Base-by-base conservation (phyloP, 2,797 vertebrate genomes). In the Phylloscopus collybita region DNA sequence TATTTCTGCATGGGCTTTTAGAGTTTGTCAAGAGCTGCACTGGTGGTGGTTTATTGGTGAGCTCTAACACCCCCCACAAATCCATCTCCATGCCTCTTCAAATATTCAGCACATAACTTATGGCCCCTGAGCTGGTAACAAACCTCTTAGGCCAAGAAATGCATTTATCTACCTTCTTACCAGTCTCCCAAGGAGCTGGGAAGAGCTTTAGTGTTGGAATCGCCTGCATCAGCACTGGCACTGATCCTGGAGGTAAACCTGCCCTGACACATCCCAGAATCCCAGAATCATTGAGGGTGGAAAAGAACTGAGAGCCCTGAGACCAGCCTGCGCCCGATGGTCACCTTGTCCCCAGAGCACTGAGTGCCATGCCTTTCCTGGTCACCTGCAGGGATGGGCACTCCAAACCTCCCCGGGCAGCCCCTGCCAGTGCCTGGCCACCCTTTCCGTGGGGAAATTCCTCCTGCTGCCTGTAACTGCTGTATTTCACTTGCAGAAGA, bases 311-410 rank as follows among this genome's bases (percentile, higher is more conserved):
- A 74, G 36, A 21, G 9, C 36, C 34, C 7, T 0, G 3, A 66
- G 11, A 12, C 5, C 51, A 10, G 2, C 2, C 51, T 26, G 61
- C 66, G 11, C 9, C 70, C 1, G 0, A 1, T 21, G 0, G 7
- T 26, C 47, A 29, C n/a, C 47, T n/a, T 38, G 54, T 60, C 13
- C 36, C n/a, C 71, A 60, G 45, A n/a, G 32, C 72, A 1, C 17
- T 14, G 21, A 59, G 61, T 59, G 71, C 53, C 70, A 50, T 5
- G 0, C 3, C 1, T 22, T 27, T 13, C 27, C 11, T 2, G n/a
- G 15, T 6, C 49, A 19, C 9, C 57, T 29, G 27, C 40, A 72
- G 40, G 49, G 23, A 45, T 5, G 27, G 66, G 47, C 1, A 71
- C 30, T 32, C 27, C 47, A 38, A 23, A n/a, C 16, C 38, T 45